A percentile compares a stretch with the other conserved stretches of the same genome.
Conservation (phyloP, 2,888 invertebrate species). For the Drosophila vallismaia region DNA sequence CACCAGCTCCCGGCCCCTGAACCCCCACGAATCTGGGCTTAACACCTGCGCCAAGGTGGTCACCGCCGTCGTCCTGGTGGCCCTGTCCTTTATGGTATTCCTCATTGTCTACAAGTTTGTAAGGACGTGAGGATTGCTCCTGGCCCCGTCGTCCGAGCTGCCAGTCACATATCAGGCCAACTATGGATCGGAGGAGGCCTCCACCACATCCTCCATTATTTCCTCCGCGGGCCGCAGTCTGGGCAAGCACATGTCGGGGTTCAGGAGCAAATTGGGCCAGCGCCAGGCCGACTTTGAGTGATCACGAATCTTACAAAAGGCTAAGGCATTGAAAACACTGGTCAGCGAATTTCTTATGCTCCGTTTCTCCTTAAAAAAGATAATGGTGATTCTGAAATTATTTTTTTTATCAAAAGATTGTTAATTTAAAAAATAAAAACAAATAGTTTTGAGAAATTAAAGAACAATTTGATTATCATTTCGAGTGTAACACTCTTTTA, state of each 20-base stretch:
- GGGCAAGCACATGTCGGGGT: slow-evolving; percentile 82
- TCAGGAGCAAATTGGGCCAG: slow-evolving; percentile 83
- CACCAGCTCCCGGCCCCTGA: slow-evolving; percentile 85
- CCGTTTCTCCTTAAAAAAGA: not conserved
- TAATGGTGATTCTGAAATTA: not conserved
- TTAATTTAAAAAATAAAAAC: too few relatives aligned
- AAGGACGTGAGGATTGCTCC: slow-evolving; percentile 90
- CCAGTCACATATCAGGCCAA: slow-evolving; percentile 81
- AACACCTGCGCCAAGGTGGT: slow-evolving; percentile 90
- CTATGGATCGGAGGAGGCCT: slow-evolving; percentile 59
- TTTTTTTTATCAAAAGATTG: too few relatives aligned
- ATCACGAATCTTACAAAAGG: slow-evolving; percentile 17
- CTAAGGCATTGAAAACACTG: slow-evolving; percentile 22
- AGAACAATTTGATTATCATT: not conserved
- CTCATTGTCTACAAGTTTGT: slow-evolving; percentile 90
- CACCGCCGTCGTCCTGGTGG: slow-evolving; percentile 88
- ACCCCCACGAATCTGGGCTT: slow-evolving; percentile 87
- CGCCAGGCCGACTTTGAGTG: slow-evolving; percentile 71
- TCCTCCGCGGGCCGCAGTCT: slow-evolving; percentile 65
- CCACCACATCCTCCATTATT: slow-evolving; percentile 31
- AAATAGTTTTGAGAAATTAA: too few relatives aligned
- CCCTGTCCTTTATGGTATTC: slow-evolving; percentile 89
- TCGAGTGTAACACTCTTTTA: too few relatives aligned
- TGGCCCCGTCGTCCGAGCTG: slow-evolving; percentile 86
- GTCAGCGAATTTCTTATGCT: slow-evolving; percentile 1